Conservation (phyloP, 1,140 invertebrate genomes). For the Ceratina calcarata region DNA sequence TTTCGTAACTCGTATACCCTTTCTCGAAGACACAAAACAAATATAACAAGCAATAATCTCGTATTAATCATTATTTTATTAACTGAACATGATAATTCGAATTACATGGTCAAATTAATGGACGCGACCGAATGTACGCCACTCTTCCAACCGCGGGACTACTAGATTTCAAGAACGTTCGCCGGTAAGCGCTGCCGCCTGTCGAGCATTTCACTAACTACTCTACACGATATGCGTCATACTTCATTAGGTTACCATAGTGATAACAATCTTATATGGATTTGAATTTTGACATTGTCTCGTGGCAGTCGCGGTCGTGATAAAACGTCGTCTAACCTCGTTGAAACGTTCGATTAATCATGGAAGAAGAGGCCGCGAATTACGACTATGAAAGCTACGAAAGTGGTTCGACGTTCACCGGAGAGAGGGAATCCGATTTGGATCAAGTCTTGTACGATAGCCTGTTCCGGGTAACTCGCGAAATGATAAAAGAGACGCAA, state of each 20-base stretch:
- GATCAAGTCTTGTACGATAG: background rate
- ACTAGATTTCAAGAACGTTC: background rate
- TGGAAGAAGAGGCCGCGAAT: background rate
- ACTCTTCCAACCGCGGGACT: no score
- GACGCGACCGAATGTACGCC: background rate
- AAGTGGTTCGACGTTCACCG: background rate
- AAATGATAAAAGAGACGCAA: slow-evolving; percentile 75
- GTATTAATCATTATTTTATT: background rate
- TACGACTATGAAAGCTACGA: background rate
- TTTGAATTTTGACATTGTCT: slow-evolving; percentile 6
- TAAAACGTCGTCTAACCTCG: background rate
- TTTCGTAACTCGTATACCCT: no score
- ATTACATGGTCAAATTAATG: no score
- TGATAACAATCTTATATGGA: slow-evolving; percentile 25
- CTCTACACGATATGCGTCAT: background rate
- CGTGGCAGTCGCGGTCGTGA: background rate
- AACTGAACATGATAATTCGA: background rate
- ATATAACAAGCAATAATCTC: background rate
- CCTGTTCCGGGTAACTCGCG: slow-evolving; percentile 65
- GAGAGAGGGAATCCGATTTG: background rate
- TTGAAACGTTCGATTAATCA: background rate
- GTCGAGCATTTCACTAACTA: background rate
- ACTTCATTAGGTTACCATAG: slow-evolving; percentile 26
- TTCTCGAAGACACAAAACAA: background rate
- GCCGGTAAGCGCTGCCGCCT: slow-evolving; percentile 16